Percentiles rank a stretch among this genome's conserved stretches.
Evolutionary conservation across 2,888 invertebrate genomes (phyloP).

Genomic region (Latrodectus hesperus): DNA sequence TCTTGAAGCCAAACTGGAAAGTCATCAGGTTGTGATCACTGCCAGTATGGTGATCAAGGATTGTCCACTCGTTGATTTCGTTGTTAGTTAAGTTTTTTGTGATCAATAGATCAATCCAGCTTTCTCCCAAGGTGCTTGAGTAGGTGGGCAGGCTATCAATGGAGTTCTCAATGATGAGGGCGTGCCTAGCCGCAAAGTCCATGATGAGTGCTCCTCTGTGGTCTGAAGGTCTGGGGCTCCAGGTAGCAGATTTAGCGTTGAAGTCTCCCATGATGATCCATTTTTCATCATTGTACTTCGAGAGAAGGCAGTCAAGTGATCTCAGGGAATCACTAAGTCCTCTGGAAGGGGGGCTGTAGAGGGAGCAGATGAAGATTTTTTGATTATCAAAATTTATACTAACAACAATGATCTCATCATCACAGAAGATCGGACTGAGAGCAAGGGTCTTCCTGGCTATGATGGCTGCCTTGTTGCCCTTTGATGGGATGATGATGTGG

Average conservation of each 20-base stretch:
- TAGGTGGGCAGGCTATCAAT: background rate
- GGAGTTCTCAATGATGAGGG: background rate
- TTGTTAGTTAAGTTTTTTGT: too few relatives aligned
- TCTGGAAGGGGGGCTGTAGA: too few relatives aligned
- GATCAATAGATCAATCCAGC: too few relatives aligned
- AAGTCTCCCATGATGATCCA: background rate
- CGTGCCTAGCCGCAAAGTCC: background rate
- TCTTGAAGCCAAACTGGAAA: background rate
- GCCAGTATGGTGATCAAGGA: background rate
- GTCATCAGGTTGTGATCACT: background rate
- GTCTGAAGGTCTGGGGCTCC: background rate
- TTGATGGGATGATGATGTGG: background rate
- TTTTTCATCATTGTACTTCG: background rate
- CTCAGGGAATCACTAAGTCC: too few relatives aligned
- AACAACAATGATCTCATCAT: too few relatives aligned
- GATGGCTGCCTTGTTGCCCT: background rate
- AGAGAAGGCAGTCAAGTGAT: fast-evolving
- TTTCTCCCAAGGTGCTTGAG: too few relatives aligned
- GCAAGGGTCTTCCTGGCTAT: too few relatives aligned
- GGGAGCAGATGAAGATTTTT: too few relatives aligned
- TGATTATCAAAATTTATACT: too few relatives aligned
- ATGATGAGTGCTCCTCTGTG: background rate
- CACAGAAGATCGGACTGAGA: too few relatives aligned
- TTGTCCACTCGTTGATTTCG: background rate
- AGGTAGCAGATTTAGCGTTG: background rate